phyloP scores from a whole-genome alignment of 2,797 vertebrate species.

The Pangasius krempfi region DNA sequence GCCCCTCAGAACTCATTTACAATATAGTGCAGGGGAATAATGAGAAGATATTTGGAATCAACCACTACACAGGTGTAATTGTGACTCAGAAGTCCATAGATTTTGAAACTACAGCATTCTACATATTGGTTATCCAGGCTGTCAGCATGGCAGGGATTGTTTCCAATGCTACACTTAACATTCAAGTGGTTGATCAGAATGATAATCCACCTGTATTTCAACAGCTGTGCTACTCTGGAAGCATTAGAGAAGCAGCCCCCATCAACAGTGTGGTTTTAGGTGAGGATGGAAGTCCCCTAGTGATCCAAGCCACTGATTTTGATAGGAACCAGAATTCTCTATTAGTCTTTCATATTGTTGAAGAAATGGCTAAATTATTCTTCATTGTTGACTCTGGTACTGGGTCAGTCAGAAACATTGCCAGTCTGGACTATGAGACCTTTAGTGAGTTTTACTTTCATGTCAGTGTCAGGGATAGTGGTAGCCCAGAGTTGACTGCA shows the following conservation, averaged over 20 bases:
- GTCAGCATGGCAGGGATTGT: slow-evolving; percentile 90
- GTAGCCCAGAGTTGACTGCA: slow-evolving; percentile 81
- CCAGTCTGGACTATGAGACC: slow-evolving; percentile 89
- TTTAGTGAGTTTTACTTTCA: slow-evolving; percentile 86
- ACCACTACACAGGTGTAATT: slow-evolving; percentile 90
- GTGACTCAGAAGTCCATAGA: slow-evolving; percentile 85
- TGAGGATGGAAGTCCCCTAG: slow-evolving; percentile 83
- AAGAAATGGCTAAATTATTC: slow-evolving; percentile 84
- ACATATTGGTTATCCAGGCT: slow-evolving; percentile 82
- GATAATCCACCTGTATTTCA: slow-evolving; percentile 87
- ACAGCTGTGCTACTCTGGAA: slow-evolving; percentile 83
- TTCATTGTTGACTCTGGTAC: slow-evolving; percentile 95
- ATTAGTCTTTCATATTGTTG: slow-evolving; percentile 90
- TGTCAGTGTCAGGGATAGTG: slow-evolving; percentile 89
- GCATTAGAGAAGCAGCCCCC: slow-evolving; percentile 89
- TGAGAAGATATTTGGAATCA: slow-evolving; percentile 83
- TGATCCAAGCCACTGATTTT: slow-evolving; percentile 86
- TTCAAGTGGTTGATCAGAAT: slow-evolving; percentile 91
- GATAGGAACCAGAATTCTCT: slow-evolving; percentile 91
- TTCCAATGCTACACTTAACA: slow-evolving; percentile 78
- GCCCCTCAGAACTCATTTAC: slow-evolving; percentile 87
- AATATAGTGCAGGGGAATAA: slow-evolving; percentile 87
- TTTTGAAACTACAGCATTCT: slow-evolving; percentile 83
- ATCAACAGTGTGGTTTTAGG: slow-evolving; percentile 89
- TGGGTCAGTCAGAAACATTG: slow-evolving; percentile 88